These are phyloP conservation scores for Teleogryllus oceanicus DNA, from an alignment of 2,888 invertebrate species.

Conservation along the genomic window DNA sequence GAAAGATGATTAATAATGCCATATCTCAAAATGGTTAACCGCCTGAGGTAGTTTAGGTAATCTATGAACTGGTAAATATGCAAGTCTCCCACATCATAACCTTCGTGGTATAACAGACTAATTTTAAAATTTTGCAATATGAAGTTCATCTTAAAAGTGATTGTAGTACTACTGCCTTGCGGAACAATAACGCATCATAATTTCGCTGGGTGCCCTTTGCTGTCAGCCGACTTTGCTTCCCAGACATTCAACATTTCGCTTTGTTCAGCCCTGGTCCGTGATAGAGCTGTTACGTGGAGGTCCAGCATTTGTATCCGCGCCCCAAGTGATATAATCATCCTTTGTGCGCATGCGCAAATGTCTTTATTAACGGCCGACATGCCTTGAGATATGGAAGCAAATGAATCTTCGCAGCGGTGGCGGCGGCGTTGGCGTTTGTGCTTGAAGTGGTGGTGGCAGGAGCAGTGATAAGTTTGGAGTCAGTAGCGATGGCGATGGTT, in stretches of 20 bases:
- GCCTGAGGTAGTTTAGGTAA: no score
- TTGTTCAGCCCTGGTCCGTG: background rate
- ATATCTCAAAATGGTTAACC: no score
- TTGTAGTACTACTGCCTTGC: no score
- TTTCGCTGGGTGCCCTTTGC: no score
- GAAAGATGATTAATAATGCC: no score
- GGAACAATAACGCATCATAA: no score
- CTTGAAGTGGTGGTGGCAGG: background rate
- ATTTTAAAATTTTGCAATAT: no score
- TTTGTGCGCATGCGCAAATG: constrained; percentile 18
- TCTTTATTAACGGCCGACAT: background rate
- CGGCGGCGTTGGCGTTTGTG: background rate
- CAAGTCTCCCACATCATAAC: no score
- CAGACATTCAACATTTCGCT: background rate
- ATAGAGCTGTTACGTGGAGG: constrained; percentile 18
- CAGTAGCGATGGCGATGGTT: background rate
- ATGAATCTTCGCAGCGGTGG: background rate
- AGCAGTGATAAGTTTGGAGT: background rate
- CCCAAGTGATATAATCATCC: constrained; percentile 9
- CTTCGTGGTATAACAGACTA: no score
- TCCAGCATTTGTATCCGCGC: constrained; percentile 9
- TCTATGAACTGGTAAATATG: no score
- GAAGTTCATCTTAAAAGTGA: no score
- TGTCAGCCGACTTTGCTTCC: no score
- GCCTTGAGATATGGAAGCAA: background rate